Percentiles rank a stretch among this genome's conserved stretches.
Conservation (phyloP, 2,113 vertebrate species). For the Scalopus aquaticus region DNA sequence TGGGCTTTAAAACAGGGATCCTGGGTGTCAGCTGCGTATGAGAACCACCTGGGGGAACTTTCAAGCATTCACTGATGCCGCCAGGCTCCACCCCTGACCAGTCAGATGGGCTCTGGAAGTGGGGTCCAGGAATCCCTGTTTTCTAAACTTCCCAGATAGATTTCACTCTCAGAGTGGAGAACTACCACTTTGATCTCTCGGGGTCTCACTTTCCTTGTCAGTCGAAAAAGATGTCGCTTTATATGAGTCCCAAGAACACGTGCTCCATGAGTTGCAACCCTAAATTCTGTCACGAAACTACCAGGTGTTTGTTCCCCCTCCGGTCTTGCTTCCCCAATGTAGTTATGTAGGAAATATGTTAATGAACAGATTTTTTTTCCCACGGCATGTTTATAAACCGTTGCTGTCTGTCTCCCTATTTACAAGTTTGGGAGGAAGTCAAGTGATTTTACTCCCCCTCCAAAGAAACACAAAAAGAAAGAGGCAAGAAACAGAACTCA, state of each 20-base stretch:
- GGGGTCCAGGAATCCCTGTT: background rate
- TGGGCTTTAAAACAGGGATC: background rate
- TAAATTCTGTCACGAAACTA: conserved; percentile 31
- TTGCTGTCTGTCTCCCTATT: background rate
- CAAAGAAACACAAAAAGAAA: conserved; percentile 37
- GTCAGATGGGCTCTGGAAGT: background rate
- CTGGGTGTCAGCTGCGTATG: background rate
- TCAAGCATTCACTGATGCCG: background rate
- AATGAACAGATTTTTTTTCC: conserved; percentile 29
- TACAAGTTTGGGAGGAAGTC: conserved; percentile 34
- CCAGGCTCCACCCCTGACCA: background rate
- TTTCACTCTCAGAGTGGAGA: background rate
- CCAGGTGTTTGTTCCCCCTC: background rate
- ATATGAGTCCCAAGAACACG: background rate
- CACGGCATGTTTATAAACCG: background rate
- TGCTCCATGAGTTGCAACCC: background rate
- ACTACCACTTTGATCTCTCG: background rate
- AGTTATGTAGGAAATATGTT: conserved; percentile 35
- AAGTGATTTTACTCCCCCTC: conserved; percentile 18
- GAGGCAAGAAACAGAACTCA: background rate
- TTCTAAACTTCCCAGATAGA: background rate
- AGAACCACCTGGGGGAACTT: background rate
- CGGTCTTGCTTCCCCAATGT: background rate
- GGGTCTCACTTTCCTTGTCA: background rate
- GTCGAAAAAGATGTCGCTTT: background rate